These are phyloP conservation scores for Tetranychus truncatus DNA, from an alignment of 2,888 invertebrate genomes.

Conservation along the genomic window DNA sequence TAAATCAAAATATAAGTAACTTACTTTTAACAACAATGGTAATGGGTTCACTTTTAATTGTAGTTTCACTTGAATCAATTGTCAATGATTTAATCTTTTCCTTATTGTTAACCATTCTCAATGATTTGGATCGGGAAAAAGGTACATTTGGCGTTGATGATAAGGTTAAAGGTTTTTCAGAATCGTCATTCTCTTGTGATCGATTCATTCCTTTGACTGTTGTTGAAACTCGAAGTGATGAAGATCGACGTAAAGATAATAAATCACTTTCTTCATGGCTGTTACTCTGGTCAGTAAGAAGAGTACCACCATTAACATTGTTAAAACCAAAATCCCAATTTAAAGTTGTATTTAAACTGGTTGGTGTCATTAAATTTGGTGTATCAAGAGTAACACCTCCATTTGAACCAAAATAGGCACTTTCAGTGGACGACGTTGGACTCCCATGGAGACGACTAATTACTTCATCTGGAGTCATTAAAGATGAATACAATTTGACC, in stretches of 20 bases:
- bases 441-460: conserved; percentile 2
- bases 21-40: background rate
- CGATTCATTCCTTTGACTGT: background rate
- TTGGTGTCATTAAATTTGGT: conserved; percentile 3
- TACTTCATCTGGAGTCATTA: conserved; percentile 2
- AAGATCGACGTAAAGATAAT: background rate
- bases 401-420: background rate
- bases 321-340: background rate
- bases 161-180: background rate
- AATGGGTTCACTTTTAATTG: background rate
- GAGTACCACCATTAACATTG: background rate
- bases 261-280: background rate
- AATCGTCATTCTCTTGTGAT: background rate
- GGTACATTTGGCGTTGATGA: background rate
- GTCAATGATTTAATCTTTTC: background rate
- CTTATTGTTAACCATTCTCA: background rate
- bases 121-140: background rate
- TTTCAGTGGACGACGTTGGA: background rate
- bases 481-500: background rate
- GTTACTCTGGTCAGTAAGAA: background rate
- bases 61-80: background rate
- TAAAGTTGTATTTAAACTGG: background rate
- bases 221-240: background rate
- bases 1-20: background rate
- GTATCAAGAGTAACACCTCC: background rate